These are phyloP conservation scores for Papilio polytes DNA, from an alignment of 1,140 invertebrate species.

Conservation along the genomic window DNA sequence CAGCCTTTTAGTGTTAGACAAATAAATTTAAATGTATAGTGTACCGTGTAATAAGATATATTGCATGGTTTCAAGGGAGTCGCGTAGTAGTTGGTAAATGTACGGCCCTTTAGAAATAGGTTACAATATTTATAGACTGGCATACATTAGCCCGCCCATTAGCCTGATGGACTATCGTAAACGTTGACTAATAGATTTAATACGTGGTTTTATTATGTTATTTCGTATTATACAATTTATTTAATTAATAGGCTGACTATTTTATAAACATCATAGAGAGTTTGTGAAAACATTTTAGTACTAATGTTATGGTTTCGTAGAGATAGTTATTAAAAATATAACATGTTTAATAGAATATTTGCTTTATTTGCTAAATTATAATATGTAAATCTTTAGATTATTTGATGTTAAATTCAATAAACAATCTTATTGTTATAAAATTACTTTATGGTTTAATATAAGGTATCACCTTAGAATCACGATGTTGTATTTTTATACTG, in stretches of 20 bases:
- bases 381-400: not conserved
- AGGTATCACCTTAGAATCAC: not conserved
- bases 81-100: constrained; percentile 47
- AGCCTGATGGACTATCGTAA: constrained; percentile 60
- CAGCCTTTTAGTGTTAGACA: not conserved
- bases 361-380: not conserved
- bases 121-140: constrained; percentile 65
- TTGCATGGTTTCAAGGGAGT: not conserved
- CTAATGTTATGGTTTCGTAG: not conserved
- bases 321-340: not conserved
- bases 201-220: constrained; percentile 60
- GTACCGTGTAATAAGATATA: not conserved
- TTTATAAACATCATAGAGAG: constrained; percentile 1
- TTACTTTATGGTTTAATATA: not conserved
- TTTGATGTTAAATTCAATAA: not conserved
- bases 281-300: constrained; percentile 2
- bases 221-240: constrained; percentile 31
- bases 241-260: not conserved
- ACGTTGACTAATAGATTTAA: constrained; percentile 56
- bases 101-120: constrained; percentile 54
- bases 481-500: not conserved
- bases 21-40: not conserved
- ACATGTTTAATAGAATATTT: not conserved
- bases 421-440: not conserved
- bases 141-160: constrained; percentile 68